Conservation (phyloP, 2,888 invertebrate species). For the Netelia melanura region DNA sequence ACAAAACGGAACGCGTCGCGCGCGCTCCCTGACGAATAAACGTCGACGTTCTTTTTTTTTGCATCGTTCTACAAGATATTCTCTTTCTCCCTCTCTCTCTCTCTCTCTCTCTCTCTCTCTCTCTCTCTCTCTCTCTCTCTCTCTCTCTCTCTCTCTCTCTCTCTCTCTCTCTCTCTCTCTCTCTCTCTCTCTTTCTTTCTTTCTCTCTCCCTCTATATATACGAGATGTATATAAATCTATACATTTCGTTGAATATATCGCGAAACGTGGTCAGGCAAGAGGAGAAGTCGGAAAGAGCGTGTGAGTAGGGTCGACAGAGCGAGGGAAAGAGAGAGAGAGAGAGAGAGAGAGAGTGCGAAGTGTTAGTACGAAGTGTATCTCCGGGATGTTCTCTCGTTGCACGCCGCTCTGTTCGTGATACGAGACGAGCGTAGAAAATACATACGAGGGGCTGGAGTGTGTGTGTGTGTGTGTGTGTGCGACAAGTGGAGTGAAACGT, state of each 20-base stretch:
- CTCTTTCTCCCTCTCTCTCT: slow-evolving; percentile 1
- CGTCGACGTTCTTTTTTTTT: slow-evolving; percentile 38
- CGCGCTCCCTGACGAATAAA: slow-evolving; percentile 36
- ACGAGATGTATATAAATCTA: too few species aligned
- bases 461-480: not conserved
- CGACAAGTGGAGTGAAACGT: slow-evolving; percentile 16
- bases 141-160: slow-evolving; percentile 1
- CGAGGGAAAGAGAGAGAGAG: slow-evolving; percentile 1
- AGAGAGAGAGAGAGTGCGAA: not conserved
- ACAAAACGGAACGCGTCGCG: slow-evolving; percentile 36
- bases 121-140: not conserved
- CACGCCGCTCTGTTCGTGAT: not conserved
- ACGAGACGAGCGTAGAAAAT: not conserved
- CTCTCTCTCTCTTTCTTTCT: not conserved
- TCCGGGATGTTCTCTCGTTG: too few species aligned
- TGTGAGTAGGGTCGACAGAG: not conserved
- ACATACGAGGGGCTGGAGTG: not conserved
- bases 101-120: not conserved
- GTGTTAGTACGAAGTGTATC: not conserved
- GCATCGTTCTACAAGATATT: not conserved
- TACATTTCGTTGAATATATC: too few species aligned
- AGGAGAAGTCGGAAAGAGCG: slow-evolving; percentile 17
- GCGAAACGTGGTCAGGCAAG: slow-evolving; percentile 1
- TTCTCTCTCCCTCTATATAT: not conserved
- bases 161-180: not conserved